Conservation (phyloP, 2,888 invertebrate species). For the Limenitis arthemis region DNA sequence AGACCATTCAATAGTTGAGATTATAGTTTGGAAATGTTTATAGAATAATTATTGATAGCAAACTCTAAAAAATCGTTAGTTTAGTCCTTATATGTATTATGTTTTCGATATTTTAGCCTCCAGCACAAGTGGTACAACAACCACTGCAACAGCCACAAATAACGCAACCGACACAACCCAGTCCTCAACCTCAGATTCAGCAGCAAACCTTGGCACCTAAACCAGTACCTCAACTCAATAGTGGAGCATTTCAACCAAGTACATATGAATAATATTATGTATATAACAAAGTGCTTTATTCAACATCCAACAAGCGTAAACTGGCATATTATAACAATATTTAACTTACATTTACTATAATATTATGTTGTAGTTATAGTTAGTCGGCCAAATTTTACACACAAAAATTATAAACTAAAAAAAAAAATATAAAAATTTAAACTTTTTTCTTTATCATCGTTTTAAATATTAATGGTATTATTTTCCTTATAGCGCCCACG, state of each 20-base stretch:
- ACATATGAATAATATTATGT: not conserved
- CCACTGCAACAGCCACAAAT: conserved; percentile 4
- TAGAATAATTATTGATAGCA: too few relatives aligned
- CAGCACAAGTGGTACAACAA: conserved; percentile 1
- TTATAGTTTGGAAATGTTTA: too few relatives aligned
- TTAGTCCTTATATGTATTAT: not conserved
- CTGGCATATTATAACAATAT: too few relatives aligned
- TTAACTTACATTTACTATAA: too few relatives aligned
- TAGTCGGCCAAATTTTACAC: too few relatives aligned
- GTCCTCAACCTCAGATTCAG: conserved; percentile 11
- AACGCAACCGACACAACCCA: conserved; percentile 16
- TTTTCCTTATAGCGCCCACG: not conserved
- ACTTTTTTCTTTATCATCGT: too few relatives aligned
- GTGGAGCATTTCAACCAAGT: not conserved
- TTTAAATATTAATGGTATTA: not conserved
- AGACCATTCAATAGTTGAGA: too few relatives aligned
- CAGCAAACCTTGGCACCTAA: conserved; percentile 5
- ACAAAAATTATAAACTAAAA: too few relatives aligned
- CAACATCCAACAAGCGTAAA: not conserved
- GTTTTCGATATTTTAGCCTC: not conserved
- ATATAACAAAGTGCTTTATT: not conserved
- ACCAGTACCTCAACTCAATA: conserved; percentile 12
- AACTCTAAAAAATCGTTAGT: not conserved
- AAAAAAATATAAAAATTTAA: too few relatives aligned
- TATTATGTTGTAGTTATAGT: too few relatives aligned